Conservation (phyloP, 2,888 invertebrate species). For the Nudaria mundana region DNA sequence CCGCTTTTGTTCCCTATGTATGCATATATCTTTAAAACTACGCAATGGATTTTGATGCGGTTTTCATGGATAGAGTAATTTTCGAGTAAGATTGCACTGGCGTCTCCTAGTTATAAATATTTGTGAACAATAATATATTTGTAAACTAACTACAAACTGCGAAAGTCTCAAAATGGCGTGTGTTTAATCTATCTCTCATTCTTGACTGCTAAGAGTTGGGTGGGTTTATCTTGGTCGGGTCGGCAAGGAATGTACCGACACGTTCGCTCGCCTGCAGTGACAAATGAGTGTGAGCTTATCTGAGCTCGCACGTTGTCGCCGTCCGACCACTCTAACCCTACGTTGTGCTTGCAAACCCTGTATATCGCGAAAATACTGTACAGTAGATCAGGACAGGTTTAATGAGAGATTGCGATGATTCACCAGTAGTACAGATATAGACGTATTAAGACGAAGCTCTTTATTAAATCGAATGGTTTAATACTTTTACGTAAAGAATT, state of each 20-base stretch:
- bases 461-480: conserved; percentile 46
- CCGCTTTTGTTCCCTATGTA: too few relatives aligned
- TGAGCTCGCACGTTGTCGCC: conserved; percentile 46
- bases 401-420: conserved; percentile 56
- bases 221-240: conserved; percentile 62
- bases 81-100: too few relatives aligned
- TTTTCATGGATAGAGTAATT: too few relatives aligned
- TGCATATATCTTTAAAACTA: too few relatives aligned
- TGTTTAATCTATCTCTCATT: conserved; percentile 47
- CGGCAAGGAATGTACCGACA: conserved; percentile 71
- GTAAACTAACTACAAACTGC: too few relatives aligned
- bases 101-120: too few relatives aligned
- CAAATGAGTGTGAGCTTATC: conserved; percentile 75
- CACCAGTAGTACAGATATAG: conserved; percentile 30
- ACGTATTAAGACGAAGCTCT: conserved; percentile 41
- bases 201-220: conserved; percentile 45
- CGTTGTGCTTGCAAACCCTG: too few relatives aligned
- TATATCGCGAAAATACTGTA: too few relatives aligned
- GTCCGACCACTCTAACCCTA: conserved; percentile 44
- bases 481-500: conserved; percentile 40
- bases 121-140: too few relatives aligned
- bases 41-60: too few relatives aligned
- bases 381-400: conserved; percentile 48
- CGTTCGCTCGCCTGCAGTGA: conserved; percentile 65
- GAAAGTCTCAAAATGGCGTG: too few relatives aligned